Evolutionary conservation across 2,888 invertebrate genomes (phyloP).

Genomic region (Lithophane ornitopus): DNA sequence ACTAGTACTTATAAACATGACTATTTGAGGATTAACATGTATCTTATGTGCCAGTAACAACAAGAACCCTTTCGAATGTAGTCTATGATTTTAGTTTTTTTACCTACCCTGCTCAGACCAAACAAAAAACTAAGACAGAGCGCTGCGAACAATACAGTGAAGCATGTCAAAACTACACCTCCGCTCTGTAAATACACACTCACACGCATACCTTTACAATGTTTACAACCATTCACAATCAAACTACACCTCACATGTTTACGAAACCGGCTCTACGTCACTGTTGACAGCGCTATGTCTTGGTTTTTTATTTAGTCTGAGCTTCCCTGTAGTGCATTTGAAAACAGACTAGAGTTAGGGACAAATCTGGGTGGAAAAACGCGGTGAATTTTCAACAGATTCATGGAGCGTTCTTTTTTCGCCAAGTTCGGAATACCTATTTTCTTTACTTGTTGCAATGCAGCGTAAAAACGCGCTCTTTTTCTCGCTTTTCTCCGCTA

Average conservation of each 20-base stretch:
- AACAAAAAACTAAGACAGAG: no score
- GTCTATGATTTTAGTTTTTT: neutral
- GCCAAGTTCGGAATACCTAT: neutral
- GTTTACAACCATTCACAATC: no score
- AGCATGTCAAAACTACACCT: no score
- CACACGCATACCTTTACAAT: no score
- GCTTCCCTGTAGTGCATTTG: neutral
- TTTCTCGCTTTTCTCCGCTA: neutral
- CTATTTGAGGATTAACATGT: conserved; percentile 1
- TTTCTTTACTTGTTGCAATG: no score
- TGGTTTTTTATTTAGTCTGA: no score
- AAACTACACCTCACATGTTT: no score
- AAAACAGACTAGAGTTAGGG: neutral
- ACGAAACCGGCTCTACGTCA: no score
- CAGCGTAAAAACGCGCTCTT: neutral
- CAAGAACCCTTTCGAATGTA: neutral
- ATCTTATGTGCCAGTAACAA: neutral
- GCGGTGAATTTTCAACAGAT: neutral
- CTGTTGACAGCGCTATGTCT: no score
- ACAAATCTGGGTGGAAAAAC: no score
- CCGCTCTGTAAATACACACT: no score
- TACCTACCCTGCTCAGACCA: neutral
- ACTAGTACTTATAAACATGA: conserved; percentile 15
- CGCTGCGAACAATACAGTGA: no score
- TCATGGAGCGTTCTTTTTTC: neutral